Conservation (phyloP, 2,797 vertebrate genomes). For the Trachurus trachurus region DNA sequence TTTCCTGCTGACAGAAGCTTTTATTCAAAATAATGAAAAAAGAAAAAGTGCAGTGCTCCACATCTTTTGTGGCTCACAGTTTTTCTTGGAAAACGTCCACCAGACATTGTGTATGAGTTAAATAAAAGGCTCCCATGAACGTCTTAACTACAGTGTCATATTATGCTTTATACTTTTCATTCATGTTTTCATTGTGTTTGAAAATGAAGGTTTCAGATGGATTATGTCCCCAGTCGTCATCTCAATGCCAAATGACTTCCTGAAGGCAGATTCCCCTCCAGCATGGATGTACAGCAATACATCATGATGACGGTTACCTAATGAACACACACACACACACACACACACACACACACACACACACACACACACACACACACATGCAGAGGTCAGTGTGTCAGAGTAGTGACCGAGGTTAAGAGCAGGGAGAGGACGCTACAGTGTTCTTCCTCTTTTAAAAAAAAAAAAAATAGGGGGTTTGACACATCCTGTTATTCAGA, state of each 20-base stretch:
- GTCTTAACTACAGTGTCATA: background rate
- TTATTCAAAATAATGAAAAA: background rate
- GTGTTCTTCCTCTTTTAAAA: slow-evolving; percentile 28
- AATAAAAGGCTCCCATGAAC: background rate
- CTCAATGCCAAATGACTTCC: slow-evolving; percentile 1
- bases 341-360: background rate
- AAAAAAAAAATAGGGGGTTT: slow-evolving; percentile 23
- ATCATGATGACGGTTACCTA: slow-evolving; percentile 15
- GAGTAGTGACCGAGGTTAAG: slow-evolving; percentile 7
- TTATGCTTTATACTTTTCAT: background rate
- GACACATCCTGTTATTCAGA: slow-evolving; percentile 65
- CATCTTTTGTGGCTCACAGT: background rate
- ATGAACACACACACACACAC: background rate
- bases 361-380: background rate
- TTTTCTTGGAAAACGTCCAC: background rate
- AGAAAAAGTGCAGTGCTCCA: too few relatives aligned
- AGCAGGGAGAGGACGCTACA: slow-evolving; percentile 37
- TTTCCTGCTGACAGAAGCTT: background rate
- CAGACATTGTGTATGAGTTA: background rate
- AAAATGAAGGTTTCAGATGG: background rate
- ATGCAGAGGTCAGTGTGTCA: slow-evolving; percentile 23
- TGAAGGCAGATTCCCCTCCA: slow-evolving; percentile 5
- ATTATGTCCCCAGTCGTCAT: background rate
- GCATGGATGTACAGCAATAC: slow-evolving; percentile 13
- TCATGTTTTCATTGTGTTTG: background rate